These are phyloP conservation scores for Turnix velox DNA, from an alignment of 2,113 vertebrate species.

Conservation along the genomic window DNA sequence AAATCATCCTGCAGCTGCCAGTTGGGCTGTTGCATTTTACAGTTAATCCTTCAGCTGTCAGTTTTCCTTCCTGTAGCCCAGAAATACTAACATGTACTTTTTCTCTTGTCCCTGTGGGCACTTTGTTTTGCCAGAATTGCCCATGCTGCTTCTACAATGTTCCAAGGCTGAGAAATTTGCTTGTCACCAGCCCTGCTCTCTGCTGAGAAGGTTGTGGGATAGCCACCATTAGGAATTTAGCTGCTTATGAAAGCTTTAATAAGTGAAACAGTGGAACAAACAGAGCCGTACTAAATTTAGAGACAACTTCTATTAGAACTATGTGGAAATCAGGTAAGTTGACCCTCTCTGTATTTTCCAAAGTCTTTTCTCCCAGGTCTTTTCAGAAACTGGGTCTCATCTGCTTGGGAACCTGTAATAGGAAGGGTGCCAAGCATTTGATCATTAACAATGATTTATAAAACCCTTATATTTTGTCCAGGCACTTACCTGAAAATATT, in stretches of 20 bases:
- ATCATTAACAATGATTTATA: neutral
- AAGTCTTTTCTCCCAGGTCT: neutral
- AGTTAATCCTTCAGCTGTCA: neutral
- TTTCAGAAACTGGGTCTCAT: neutral
- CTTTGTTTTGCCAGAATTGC: neutral
- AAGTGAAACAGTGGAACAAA: neutral
- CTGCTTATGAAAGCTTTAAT: neutral
- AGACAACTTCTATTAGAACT: neutral
- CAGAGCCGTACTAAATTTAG: neutral
- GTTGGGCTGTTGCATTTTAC: neutral
- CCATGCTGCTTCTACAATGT: neutral
- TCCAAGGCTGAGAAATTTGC: neutral
- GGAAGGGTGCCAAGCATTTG: neutral
- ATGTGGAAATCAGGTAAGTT: neutral
- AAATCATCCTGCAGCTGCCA: neutral
- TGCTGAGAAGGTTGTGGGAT: neutral
- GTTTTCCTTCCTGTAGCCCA: neutral
- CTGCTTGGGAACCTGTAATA: neutral
- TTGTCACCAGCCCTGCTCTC: fast-evolving
- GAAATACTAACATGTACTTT: neutral
- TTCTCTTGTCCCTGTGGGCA: neutral
- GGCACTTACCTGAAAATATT: neutral
- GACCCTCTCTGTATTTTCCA: neutral
- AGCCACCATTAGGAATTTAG: neutral
- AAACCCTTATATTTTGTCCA: neutral